Evolutionary conservation across 1,140 invertebrate genomes (phyloP).

Genomic region (Metaphire vulgaris): DNA sequence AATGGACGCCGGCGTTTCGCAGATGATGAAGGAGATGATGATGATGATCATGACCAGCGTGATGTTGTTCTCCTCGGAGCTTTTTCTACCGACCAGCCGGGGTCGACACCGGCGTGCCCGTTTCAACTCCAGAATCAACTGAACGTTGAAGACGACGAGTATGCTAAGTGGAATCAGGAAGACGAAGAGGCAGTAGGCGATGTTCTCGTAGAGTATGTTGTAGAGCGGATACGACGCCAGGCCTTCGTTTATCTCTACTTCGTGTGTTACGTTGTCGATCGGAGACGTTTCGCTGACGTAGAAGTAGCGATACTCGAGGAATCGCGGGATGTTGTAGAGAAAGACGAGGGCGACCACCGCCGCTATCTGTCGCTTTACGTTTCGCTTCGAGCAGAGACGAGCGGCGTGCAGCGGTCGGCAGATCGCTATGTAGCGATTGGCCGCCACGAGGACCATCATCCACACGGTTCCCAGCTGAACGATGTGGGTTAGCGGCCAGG

Average conservation of each 20-base stretch:
- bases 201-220: conserved; percentile 31
- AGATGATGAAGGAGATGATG: conserved; percentile 29
- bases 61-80: conserved; percentile 26
- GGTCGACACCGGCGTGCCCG: conserved; percentile 11
- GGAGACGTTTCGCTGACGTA: not conserved
- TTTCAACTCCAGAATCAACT: conserved; percentile 23
- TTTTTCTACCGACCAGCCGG: not conserved
- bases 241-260: not conserved
- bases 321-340: conserved; percentile 30
- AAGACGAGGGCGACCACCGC: conserved; percentile 3
- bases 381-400: conserved; percentile 19
- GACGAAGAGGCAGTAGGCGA: conserved; percentile 28
- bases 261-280: not conserved
- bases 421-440: conserved; percentile 28
- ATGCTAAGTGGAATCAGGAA: conserved; percentile 27
- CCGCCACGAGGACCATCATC: conserved; percentile 30
- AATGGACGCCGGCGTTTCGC: conserved; percentile 27
- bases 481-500: conserved; percentile 26
- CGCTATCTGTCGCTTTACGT: conserved; percentile 23
- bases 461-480: conserved; percentile 28
- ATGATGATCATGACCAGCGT: conserved; percentile 30
- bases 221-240: conserved; percentile 24
- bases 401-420: conserved; percentile 25
- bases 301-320: conserved; percentile 28
- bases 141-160: conserved; percentile 28